Evolutionary conservation across 2,888 invertebrate genomes (phyloP).

Genomic region (Chaetogeoica ovagalla): DNA sequence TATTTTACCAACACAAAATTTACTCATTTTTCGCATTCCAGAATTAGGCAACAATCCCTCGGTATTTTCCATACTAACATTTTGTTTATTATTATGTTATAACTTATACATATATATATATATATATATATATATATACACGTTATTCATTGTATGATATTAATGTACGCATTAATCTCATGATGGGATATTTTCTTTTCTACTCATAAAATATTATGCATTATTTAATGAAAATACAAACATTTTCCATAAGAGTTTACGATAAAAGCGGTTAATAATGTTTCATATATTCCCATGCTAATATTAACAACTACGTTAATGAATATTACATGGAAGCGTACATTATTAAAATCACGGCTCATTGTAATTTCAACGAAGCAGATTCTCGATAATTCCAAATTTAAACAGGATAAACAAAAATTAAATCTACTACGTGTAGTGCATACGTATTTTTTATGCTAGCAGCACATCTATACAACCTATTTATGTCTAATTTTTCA

Average conservation of each 20-base stretch:
- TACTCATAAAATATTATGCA: neutral
- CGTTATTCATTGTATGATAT: neutral
- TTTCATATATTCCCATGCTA: neutral
- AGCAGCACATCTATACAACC: too few species aligned
- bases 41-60: too few species aligned
- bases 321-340: neutral
- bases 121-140: too few species aligned
- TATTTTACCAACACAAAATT: too few species aligned
- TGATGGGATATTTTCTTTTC: neutral
- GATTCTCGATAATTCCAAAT: neutral
- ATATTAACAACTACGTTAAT: neutral
- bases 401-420: neutral
- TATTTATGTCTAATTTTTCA: too few species aligned
- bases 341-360: neutral
- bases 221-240: neutral
- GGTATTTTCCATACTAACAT: too few species aligned
- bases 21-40: too few species aligned
- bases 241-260: neutral
- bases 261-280: neutral
- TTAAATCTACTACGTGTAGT: neutral
- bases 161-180: slow-evolving; percentile 1
- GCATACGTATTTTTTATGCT: neutral
- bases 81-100: too few species aligned
- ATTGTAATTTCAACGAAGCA: neutral
- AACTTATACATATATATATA: too few species aligned